phyloP scores from a whole-genome alignment of 1,140 invertebrate genomes.

The Cyclina sinensis region DNA sequence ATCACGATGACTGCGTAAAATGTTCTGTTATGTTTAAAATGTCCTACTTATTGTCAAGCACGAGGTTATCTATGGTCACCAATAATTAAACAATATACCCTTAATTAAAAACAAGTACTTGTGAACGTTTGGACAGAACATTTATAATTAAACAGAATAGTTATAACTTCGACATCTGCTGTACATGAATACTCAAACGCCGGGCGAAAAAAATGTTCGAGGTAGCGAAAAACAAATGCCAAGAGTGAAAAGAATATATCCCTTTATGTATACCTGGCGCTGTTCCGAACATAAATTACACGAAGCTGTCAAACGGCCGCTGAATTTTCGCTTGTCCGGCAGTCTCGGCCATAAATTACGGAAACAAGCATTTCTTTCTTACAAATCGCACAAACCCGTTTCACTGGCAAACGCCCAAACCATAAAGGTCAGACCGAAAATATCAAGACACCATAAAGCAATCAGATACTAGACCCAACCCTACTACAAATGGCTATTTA shows the following conservation, averaged over 20 bases:
- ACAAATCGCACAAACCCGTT: background rate
- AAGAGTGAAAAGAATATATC: background rate
- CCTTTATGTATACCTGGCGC: background rate
- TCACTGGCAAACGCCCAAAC: slow-evolving; percentile 65
- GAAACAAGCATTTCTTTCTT: slow-evolving; percentile 48
- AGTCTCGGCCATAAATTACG: slow-evolving; percentile 65
- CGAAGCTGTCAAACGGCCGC: slow-evolving; percentile 47
- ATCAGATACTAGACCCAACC: slow-evolving; percentile 46
- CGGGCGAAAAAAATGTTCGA: background rate
- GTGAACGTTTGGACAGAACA: too few species aligned
- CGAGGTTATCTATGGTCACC: too few species aligned
- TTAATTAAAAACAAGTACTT: too few species aligned
- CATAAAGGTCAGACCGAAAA: slow-evolving; percentile 55
- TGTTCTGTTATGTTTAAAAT: too few species aligned
- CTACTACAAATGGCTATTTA: slow-evolving; percentile 63
- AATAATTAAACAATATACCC: too few species aligned
- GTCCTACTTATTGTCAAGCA: too few species aligned
- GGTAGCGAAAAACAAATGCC: background rate
- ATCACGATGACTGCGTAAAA: too few species aligned
- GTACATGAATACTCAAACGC: background rate
- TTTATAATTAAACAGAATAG: background rate
- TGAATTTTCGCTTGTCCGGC: slow-evolving; percentile 34
- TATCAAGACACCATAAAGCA: slow-evolving; percentile 62
- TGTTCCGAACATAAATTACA: slow-evolving; percentile 53
- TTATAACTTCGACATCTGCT: background rate